Evolutionary conservation across 1,140 invertebrate species (phyloP).

Genomic region (Drosophila leontia): DNA sequence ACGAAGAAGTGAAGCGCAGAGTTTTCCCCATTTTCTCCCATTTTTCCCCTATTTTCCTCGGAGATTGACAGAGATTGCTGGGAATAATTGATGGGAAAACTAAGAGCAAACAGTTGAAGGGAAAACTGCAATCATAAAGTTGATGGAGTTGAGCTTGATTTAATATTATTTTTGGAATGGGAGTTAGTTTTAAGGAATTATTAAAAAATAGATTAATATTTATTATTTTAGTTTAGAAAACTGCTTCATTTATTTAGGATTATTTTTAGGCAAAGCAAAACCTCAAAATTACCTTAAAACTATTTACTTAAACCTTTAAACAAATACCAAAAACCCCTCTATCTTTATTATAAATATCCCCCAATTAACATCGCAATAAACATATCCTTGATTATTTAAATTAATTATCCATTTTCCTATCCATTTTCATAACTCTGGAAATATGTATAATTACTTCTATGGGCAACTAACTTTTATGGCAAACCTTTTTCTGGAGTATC

Average conservation of each 20-base stretch:
- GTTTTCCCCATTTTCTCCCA: constrained; percentile 2
- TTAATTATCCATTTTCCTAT: not conserved
- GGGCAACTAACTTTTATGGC: too few species aligned
- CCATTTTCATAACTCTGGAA: constrained; percentile 1
- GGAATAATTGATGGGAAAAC: constrained; percentile 48
- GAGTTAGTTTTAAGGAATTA: not conserved
- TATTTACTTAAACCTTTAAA: too few species aligned
- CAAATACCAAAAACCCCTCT: not conserved
- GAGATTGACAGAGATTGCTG: constrained; percentile 32
- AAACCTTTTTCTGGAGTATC: not conserved
- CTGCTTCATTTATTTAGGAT: not conserved
- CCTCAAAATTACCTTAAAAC: too few species aligned
- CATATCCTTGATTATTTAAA: not conserved
- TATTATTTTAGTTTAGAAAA: not conserved
- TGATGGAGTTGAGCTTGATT: constrained; percentile 7
- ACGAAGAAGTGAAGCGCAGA: not conserved
- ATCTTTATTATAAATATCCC: not conserved
- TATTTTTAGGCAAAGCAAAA: not conserved
- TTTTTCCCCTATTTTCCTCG: constrained; percentile 14
- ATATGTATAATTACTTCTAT: constrained; percentile 25
- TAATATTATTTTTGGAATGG: not conserved
- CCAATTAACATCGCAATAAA: not conserved
- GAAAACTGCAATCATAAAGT: not conserved
- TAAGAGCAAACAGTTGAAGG: constrained; percentile 42
- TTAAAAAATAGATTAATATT: not conserved